Conservation (phyloP, 2,888 invertebrate genomes). For the Barypeithes pellucidus region DNA sequence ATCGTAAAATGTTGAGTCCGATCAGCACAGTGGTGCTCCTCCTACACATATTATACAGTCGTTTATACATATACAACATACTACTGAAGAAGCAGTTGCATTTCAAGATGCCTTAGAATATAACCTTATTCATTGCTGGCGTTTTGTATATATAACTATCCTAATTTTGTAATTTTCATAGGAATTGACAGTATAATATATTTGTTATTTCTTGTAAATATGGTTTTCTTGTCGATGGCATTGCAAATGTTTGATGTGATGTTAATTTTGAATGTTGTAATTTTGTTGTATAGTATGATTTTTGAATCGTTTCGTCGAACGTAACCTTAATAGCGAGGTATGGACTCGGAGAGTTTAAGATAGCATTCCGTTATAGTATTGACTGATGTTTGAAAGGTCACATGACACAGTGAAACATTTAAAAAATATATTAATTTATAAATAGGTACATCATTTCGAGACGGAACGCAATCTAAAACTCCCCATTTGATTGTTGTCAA, state of each 20-base stretch:
- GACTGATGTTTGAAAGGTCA: too few relatives aligned
- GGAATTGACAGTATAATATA: constrained; percentile 63
- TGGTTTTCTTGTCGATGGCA: constrained; percentile 42
- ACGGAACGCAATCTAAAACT: too few relatives aligned
- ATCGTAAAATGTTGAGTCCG: constrained; percentile 65
- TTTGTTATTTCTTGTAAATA: constrained; percentile 63
- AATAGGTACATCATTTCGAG: too few relatives aligned
- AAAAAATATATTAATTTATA: too few relatives aligned
- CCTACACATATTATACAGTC: constrained; percentile 62
- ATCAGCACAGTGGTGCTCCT: constrained; percentile 58
- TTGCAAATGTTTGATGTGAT: constrained; percentile 43
- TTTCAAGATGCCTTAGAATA: constrained; percentile 65
- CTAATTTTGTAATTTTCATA: constrained; percentile 64
- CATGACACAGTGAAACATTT: too few relatives aligned
- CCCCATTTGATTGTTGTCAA: too few relatives aligned
- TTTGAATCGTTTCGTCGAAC: too few relatives aligned
- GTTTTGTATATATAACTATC: constrained; percentile 63
- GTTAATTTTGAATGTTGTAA: constrained; percentile 26
- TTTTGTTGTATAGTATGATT: constrained; percentile 18
- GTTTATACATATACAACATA: constrained; percentile 62
- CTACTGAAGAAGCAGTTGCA: constrained; percentile 59
- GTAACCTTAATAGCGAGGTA: too few relatives aligned
- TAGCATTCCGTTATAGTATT: too few relatives aligned
- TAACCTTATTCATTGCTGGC: constrained; percentile 65
- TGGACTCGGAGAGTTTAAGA: too few relatives aligned